A percentile compares a stretch with the other conserved stretches of the same genome.
Conservation (phyloP, 2,888 invertebrate species). For the Troglohyphantes excavatus region DNA sequence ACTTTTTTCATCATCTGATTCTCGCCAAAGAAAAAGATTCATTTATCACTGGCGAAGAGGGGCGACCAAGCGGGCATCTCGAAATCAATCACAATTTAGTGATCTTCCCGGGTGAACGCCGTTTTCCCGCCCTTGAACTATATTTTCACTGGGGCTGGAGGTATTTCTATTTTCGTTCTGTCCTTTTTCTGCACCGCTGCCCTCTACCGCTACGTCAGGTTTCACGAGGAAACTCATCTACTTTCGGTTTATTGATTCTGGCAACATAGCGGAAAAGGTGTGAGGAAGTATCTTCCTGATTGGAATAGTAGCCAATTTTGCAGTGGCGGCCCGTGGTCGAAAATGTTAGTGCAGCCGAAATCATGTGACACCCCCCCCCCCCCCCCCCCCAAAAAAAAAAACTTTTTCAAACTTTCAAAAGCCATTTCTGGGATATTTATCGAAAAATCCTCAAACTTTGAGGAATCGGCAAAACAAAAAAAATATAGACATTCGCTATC, state of each 20-base stretch:
- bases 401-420: too few relatives aligned
- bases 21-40: neutral
- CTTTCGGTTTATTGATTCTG: constrained; percentile 48
- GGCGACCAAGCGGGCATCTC: neutral
- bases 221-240: constrained; percentile 10
- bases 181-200: neutral
- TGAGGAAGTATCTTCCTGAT: neutral
- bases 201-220: constrained; percentile 25
- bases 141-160: neutral
- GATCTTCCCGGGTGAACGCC: neutral
- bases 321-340: too few relatives aligned
- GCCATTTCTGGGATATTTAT: too few relatives aligned
- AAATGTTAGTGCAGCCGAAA: too few relatives aligned
- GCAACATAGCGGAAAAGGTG: constrained; percentile 31
- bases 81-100: constrained; percentile 38
- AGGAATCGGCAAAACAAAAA: too few relatives aligned
- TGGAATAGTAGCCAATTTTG: too few relatives aligned
- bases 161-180: constrained; percentile 11
- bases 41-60: constrained; percentile 2
- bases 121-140: constrained; percentile 45
- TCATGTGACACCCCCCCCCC: too few relatives aligned
- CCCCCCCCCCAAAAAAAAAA: too few relatives aligned
- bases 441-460: too few relatives aligned
- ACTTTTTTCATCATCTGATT: neutral
- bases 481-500: too few relatives aligned